These are phyloP conservation scores for Dasysyrphus albostriatus DNA, from an alignment of 2,888 invertebrate genomes.

Conservation along the genomic window DNA sequence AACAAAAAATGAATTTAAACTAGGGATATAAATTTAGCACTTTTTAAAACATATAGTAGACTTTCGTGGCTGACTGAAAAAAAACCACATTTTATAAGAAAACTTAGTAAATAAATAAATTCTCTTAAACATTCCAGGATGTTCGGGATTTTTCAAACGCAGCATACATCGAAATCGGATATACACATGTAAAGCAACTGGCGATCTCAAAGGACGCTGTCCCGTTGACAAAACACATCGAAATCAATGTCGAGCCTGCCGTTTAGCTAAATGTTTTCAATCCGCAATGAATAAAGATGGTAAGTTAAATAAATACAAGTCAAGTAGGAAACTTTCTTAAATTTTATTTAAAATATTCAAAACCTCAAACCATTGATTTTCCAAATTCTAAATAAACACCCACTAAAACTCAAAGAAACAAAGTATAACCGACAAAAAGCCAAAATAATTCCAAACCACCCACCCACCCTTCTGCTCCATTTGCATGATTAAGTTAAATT, in stretches of 20 bases:
- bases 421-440: slow-evolving; percentile 69
- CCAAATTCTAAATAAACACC: slow-evolving; percentile 32
- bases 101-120: background rate
- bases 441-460: slow-evolving; percentile 66
- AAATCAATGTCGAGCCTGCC: slow-evolving; percentile 98
- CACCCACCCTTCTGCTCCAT: background rate
- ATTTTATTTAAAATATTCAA: background rate
- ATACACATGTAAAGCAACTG: slow-evolving; percentile 98
- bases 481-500: slow-evolving; percentile 70
- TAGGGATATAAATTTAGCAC: too few relatives aligned
- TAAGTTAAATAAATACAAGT: slow-evolving; percentile 85
- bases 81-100: too few relatives aligned
- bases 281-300: slow-evolving; percentile 99
- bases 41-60: too few relatives aligned
- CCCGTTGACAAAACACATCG: slow-evolving; percentile 98
- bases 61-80: too few relatives aligned
- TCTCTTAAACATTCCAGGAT: slow-evolving; percentile 86
- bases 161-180: slow-evolving; percentile 98
- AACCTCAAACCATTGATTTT: background rate
- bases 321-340: background rate
- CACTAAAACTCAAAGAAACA: background rate
- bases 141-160: slow-evolving; percentile 97
- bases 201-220: slow-evolving; percentile 95
- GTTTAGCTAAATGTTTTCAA: slow-evolving; percentile 97
- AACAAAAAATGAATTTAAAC: too few relatives aligned